These are phyloP conservation scores for Morpho deidamia DNA, from an alignment of 2,888 invertebrate genomes.

Conservation along the genomic window DNA sequence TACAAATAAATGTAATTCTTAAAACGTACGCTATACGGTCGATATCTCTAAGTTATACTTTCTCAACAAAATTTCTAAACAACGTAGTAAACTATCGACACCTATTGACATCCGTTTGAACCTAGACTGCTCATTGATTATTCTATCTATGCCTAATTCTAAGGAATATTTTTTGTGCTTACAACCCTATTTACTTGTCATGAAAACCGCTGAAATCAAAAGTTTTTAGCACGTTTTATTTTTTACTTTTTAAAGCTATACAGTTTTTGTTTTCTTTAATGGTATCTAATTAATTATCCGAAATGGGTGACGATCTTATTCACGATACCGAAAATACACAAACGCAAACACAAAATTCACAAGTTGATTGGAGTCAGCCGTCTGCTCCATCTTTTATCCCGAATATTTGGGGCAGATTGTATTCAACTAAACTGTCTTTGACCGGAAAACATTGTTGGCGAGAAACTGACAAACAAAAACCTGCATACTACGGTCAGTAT, in stretches of 20 bases:
- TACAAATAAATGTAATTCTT: too few species aligned
- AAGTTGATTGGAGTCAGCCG: conserved; percentile 67
- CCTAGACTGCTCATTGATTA: too few species aligned
- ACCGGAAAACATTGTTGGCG: conserved; percentile 55
- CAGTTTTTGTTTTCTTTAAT: background rate
- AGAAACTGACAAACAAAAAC: conserved; percentile 32
- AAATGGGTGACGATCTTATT: conserved; percentile 51
- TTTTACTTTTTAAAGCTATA: background rate
- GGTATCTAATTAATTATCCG: conserved; percentile 3
- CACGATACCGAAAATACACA: conserved; percentile 54
- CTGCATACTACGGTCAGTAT: conserved; percentile 61
- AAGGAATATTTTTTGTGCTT: too few species aligned
- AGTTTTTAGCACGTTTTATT: conserved; percentile 1
- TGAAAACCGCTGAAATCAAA: conserved; percentile 6
- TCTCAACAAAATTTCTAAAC: too few species aligned
- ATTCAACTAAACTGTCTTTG: conserved; percentile 52
- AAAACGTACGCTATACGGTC: too few species aligned
- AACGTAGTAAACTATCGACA: too few species aligned
- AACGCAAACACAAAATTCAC: conserved; percentile 69
- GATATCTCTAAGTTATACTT: too few species aligned
- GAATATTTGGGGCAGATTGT: conserved; percentile 74
- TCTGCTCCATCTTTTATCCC: conserved; percentile 58
- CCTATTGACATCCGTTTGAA: too few species aligned
- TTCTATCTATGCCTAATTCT: too few species aligned
- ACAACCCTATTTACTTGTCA: background rate